phyloP scores from a whole-genome alignment of 2,797 vertebrate genomes.

The Argentina silus region DNA sequence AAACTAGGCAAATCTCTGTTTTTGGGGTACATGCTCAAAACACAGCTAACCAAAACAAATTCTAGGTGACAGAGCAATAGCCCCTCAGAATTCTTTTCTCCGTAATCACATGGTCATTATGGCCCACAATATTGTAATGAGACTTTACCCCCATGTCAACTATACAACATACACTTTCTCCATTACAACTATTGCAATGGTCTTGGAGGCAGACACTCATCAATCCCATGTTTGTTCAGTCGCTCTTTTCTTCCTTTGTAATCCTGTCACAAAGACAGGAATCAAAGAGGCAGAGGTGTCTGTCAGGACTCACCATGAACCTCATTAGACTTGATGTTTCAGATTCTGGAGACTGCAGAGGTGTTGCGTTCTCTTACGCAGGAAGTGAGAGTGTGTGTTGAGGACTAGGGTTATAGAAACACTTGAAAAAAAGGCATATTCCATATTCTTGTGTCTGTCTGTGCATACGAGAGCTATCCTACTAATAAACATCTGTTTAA shows the following conservation, averaged over 20 bases:
- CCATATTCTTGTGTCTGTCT: background rate
- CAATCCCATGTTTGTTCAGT: background rate
- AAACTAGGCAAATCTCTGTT: no score
- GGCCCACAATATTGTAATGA: no score
- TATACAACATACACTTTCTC: background rate
- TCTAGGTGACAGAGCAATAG: no score
- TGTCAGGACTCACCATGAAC: background rate
- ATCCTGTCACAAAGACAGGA: background rate
- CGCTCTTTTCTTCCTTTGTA: background rate
- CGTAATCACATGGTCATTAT: no score
- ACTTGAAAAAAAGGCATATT: no score
- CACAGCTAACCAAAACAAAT: no score
- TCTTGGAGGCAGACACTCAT: background rate
- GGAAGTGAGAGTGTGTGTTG: no score
- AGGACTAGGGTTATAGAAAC: no score
- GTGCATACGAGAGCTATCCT: background rate
- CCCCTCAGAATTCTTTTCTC: no score
- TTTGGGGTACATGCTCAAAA: no score
- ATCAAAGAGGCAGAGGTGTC: background rate
- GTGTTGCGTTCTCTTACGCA: background rate
- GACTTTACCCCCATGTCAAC: no score
- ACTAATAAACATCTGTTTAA: background rate
- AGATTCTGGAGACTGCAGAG: background rate
- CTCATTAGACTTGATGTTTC: background rate
- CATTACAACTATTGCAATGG: background rate